These are phyloP conservation scores for Solen grandis DNA, from an alignment of 1,140 invertebrate genomes.

Conservation along the genomic window DNA sequence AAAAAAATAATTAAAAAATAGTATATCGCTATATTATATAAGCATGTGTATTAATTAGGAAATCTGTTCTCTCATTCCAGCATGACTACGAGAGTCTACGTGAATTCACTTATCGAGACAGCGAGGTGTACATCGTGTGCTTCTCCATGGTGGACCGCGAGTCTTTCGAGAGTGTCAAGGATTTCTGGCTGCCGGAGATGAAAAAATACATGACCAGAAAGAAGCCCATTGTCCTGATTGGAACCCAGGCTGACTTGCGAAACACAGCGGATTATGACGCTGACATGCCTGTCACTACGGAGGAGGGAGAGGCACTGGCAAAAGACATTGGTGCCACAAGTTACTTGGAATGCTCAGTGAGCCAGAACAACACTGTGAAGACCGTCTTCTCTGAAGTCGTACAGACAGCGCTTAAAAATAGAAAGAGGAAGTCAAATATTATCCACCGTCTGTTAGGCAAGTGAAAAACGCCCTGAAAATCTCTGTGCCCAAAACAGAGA, in stretches of 20 bases:
- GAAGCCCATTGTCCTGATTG: constrained; percentile 91
- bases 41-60: neutral
- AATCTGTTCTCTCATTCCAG: constrained; percentile 81
- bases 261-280: constrained; percentile 84
- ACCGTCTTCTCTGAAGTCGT: constrained; percentile 36
- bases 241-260: constrained; percentile 72
- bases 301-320: constrained; percentile 88
- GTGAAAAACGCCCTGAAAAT: constrained; percentile 25
- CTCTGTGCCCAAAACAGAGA: neutral
- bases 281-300: constrained; percentile 88
- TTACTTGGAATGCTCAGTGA: constrained; percentile 93
- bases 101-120: constrained; percentile 96
- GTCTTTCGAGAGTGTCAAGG: constrained; percentile 98
- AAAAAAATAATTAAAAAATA: no score
- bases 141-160: constrained; percentile 99
- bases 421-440: constrained; percentile 48
- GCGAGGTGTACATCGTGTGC: constrained; percentile 98
- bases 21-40: no score
- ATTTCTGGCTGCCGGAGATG: constrained; percentile 86
- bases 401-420: constrained; percentile 30
- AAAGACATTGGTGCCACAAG: constrained; percentile 86
- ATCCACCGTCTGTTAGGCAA: constrained; percentile 43
- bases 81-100: constrained; percentile 96
- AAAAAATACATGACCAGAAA: constrained; percentile 90
- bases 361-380: constrained; percentile 21